Evolutionary conservation across 2,113 vertebrate species (phyloP).

Genomic region (Rhabdornis inornatus): DNA sequence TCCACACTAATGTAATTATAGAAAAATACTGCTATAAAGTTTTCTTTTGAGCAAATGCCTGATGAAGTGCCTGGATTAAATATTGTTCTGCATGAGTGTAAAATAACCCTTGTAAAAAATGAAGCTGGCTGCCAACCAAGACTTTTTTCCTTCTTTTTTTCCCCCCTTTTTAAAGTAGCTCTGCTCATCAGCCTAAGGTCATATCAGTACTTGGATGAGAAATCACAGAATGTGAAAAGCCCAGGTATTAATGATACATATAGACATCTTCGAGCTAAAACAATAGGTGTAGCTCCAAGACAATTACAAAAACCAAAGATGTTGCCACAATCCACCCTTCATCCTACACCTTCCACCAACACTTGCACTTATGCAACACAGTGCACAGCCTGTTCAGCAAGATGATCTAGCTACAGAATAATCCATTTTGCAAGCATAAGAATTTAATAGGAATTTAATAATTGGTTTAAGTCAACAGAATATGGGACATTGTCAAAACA

Average conservation of each 20-base stretch:
- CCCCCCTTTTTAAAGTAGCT: not conserved
- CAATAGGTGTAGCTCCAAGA: not conserved
- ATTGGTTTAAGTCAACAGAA: not conserved
- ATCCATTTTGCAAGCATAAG: not conserved
- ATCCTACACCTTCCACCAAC: not conserved
- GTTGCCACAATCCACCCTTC: not conserved
- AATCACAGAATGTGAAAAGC: constrained; percentile 2
- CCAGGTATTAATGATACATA: not conserved
- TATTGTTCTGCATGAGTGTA: constrained; percentile 15
- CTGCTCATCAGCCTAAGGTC: not conserved
- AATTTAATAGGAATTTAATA: not conserved
- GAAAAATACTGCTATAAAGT: not conserved
- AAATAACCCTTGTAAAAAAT: constrained; percentile 22
- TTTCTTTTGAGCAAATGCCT: constrained; percentile 23
- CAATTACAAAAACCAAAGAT: not conserved
- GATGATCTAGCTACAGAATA: not conserved
- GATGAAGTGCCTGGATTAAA: constrained; percentile 14
- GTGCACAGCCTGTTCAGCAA: not conserved
- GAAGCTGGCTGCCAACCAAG: not conserved
- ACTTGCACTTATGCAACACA: not conserved
- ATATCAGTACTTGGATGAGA: not conserved
- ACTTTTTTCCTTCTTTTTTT: not conserved
- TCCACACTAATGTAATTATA: not conserved
- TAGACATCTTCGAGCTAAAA: not conserved
- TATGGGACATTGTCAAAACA: not conserved